These are phyloP conservation scores for Lophura swinhoii DNA, from an alignment of 2,797 vertebrate genomes.

Conservation along the genomic window DNA sequence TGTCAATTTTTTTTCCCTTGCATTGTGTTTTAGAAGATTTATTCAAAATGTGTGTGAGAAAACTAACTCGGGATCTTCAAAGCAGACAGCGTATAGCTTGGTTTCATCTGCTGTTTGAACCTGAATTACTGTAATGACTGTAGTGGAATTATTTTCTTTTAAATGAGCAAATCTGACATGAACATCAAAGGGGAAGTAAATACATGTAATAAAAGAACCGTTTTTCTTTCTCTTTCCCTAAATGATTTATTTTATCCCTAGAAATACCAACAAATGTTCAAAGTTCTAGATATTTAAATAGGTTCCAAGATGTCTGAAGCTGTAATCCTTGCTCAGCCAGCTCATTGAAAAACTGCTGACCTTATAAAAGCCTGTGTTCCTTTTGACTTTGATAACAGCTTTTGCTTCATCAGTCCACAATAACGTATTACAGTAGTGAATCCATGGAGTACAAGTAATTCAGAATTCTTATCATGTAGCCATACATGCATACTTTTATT, in stretches of 20 bases:
- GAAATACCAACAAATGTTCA: constrained; percentile 67
- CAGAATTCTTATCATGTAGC: constrained; percentile 15
- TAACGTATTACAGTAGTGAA: constrained; percentile 8
- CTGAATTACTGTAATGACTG: constrained; percentile 73
- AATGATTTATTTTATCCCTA: constrained; percentile 70
- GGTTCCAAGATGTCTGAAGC: constrained; percentile 58
- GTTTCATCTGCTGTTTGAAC: constrained; percentile 69
- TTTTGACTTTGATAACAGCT: constrained; percentile 55
- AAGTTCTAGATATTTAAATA: constrained; percentile 62
- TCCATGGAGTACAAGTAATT: constrained; percentile 28
- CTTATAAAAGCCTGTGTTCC: constrained; percentile 42
- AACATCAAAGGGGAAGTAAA: constrained; percentile 75
- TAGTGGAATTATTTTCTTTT: constrained; percentile 74
- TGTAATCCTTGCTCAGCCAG: constrained; percentile 56
- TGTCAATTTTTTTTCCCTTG: constrained; percentile 37
- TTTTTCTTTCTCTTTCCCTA: constrained; percentile 59
- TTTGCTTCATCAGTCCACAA: constrained; percentile 50
- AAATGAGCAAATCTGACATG: constrained; percentile 69
- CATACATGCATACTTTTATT: not conserved
- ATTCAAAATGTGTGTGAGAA: constrained; percentile 56
- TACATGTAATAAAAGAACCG: constrained; percentile 60
- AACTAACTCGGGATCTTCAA: constrained; percentile 69
- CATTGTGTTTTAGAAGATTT: constrained; percentile 63
- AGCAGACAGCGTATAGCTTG: constrained; percentile 59
- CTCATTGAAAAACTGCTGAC: constrained; percentile 62